phyloP scores from a whole-genome alignment of 2,888 invertebrate species.

The Tridacna gigas region DNA sequence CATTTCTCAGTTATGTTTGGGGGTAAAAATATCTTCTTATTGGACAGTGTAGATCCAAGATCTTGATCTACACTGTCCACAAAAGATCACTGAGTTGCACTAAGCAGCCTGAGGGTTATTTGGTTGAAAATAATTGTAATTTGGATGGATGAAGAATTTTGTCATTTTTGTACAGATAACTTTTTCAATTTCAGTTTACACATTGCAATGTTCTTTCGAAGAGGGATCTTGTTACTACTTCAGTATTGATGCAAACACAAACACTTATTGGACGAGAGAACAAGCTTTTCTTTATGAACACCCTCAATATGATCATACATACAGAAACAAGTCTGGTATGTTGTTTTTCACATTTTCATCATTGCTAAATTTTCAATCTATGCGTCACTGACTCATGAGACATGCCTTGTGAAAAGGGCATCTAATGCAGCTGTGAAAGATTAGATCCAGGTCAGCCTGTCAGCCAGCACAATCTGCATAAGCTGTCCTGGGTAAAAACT shows the following conservation, averaged over 20 bases:
- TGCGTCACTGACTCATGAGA: too few species aligned
- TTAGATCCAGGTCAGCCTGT: too few species aligned
- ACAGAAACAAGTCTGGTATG: background rate
- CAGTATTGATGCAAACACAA: background rate
- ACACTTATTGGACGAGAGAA: background rate
- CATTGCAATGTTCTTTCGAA: background rate
- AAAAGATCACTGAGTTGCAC: too few species aligned
- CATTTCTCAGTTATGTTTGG: too few species aligned
- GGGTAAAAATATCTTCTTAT: too few species aligned
- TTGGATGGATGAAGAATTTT: background rate
- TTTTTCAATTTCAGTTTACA: background rate
- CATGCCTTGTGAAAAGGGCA: background rate
- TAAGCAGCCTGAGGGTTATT: too few species aligned
- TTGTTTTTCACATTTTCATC: background rate
- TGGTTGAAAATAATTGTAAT: too few species aligned
- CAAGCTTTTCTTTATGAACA: background rate
- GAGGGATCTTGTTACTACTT: background rate
- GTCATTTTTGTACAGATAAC: background rate
- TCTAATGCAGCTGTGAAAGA: background rate
- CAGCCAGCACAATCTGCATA: too few species aligned
- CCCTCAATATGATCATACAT: background rate
- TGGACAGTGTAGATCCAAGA: too few species aligned
- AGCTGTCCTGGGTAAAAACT: too few species aligned
- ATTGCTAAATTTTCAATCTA: too few species aligned
- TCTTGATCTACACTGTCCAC: too few species aligned